These are phyloP conservation scores for Prionailurus viverrinus DNA, from an alignment of 2,113 vertebrate species.

Conservation along the genomic window DNA sequence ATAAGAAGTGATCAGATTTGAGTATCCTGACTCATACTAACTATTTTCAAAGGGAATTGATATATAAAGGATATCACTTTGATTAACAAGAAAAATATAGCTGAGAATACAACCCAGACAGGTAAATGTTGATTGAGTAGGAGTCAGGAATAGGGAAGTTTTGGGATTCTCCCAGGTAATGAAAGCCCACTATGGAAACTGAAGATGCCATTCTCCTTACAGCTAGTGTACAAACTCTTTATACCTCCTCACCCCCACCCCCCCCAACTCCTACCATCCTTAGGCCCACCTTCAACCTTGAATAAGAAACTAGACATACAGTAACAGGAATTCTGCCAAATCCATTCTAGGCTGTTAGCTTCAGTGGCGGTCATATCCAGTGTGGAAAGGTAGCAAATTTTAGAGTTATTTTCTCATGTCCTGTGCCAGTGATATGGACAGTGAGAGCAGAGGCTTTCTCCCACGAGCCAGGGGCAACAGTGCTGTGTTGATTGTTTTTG, in stretches of 20 bases:
- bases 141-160: not conserved
- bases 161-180: not conserved
- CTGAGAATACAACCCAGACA: not conserved
- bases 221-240: not conserved
- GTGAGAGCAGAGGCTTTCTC: not conserved
- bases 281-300: not conserved
- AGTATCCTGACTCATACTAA: not conserved
- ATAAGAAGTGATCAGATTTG: not conserved
- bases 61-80: not conserved
- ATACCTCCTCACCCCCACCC: accelerated
- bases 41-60: not conserved
- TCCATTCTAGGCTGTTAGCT: not conserved
- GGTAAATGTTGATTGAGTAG: not conserved
- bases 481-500: not conserved
- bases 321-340: too few species aligned
- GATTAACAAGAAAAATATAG: not conserved
- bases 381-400: not conserved
- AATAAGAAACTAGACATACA: not conserved
- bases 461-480: not conserved
- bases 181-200: not conserved
- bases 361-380: too few species aligned
- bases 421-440: not conserved
- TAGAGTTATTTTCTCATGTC: not conserved
- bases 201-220: not conserved
- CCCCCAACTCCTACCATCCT: not conserved